Evolutionary conservation across 30 jellyfish, hydroid and myxozoan species (phyloP).

Genomic region (Turritopsis dohrnii): DNA sequence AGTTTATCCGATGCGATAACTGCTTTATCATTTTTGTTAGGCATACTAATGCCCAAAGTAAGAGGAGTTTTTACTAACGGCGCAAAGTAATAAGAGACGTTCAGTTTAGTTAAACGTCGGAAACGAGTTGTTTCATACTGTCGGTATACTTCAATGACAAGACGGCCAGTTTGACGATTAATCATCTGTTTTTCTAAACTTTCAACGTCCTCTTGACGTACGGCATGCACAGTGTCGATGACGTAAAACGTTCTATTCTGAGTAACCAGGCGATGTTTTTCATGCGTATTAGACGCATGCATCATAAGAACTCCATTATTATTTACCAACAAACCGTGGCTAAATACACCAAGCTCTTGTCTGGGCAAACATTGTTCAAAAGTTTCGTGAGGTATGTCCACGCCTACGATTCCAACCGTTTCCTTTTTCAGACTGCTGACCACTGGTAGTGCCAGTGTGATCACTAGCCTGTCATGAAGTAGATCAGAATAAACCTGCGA

Average conservation of each 20-base stretch:
- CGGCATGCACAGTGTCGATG: neutral
- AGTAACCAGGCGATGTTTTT: neutral
- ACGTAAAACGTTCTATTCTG: neutral
- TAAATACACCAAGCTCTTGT: neutral
- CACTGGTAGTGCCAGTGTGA: neutral
- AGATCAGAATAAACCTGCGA: neutral
- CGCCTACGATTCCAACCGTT: neutral
- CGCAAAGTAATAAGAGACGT: neutral
- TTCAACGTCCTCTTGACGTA: neutral
- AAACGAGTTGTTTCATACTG: too few relatives aligned
- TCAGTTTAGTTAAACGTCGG: neutral
- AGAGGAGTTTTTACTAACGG: neutral
- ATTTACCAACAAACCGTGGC: neutral
- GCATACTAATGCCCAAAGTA: neutral
- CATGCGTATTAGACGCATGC: neutral
- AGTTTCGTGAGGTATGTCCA: neutral
- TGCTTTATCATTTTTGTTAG: neutral
- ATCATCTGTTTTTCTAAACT: neutral
- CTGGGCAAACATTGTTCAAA: neutral
- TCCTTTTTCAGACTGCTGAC: neutral
- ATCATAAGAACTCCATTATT: neutral
- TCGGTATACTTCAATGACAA: neutral
- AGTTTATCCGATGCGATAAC: neutral
- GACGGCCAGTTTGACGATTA: neutral
- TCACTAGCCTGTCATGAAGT: neutral